phyloP scores from a whole-genome alignment of 2,797 vertebrate genomes.

The Rousettus madagascariensis region DNA sequence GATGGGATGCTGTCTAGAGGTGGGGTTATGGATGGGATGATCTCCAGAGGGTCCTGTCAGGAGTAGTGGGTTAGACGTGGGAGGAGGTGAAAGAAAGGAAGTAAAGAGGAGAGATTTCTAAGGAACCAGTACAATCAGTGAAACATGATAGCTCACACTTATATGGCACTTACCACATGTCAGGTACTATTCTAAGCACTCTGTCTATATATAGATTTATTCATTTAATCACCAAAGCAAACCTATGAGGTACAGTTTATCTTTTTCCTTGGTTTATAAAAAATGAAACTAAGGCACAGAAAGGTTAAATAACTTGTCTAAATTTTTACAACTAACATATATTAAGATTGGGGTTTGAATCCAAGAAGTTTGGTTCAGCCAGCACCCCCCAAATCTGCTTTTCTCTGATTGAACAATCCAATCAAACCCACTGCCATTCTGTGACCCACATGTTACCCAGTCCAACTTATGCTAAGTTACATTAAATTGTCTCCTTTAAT shows the following conservation, averaged over 20 bases:
- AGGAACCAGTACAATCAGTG: neutral
- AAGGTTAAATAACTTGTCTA: neutral
- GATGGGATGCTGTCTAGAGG: neutral
- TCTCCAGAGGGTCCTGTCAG: neutral
- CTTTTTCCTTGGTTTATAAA: neutral
- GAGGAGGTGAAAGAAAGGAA: neutral
- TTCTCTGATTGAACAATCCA: neutral
- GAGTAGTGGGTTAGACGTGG: neutral
- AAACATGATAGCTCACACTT: neutral
- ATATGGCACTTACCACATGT: neutral
- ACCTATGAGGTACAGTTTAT: neutral
- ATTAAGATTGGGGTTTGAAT: neutral
- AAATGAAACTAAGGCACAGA: neutral
- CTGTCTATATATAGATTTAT: neutral
- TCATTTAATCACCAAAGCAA: neutral
- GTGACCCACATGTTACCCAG: neutral
- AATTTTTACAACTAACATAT: neutral
- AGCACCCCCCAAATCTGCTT: neutral
- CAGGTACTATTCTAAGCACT: neutral
- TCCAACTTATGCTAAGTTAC: neutral
- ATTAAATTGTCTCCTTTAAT: constrained; percentile 5
- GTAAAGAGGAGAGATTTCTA: neutral
- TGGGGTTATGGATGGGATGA: neutral
- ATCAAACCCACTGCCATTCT: neutral
- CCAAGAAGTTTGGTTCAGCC: neutral